Conservation (phyloP, 2,888 invertebrate species). For the Tigriopus californicus region DNA sequence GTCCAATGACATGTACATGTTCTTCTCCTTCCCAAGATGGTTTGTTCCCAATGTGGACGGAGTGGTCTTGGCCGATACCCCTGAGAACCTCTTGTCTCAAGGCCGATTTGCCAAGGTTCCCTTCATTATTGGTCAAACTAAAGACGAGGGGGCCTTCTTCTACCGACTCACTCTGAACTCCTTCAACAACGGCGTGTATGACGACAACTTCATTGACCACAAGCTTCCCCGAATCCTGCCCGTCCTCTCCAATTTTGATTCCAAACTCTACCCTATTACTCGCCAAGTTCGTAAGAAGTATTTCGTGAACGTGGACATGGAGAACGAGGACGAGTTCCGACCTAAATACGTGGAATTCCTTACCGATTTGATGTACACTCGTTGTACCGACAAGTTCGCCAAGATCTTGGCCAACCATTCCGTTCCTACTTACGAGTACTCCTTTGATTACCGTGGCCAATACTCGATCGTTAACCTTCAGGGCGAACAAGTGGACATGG, state of each 20-base stretch:
- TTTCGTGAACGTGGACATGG: constrained; percentile 23
- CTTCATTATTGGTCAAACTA: constrained; percentile 22
- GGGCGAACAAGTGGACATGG: constrained; percentile 22
- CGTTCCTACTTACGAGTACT: constrained; percentile 22
- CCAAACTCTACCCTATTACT: constrained; percentile 22
- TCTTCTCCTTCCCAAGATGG: constrained; percentile 24
- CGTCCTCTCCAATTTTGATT: constrained; percentile 22
- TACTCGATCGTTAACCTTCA: constrained; percentile 22
- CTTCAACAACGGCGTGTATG: constrained; percentile 23
- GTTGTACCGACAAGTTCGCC: constrained; percentile 22
- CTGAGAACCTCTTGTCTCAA: constrained; percentile 20
- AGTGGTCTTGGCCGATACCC: constrained; percentile 20
- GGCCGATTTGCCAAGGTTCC: constrained; percentile 21
- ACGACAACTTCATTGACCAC: constrained; percentile 24
- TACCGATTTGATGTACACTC: constrained; percentile 23
- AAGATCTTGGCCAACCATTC: constrained; percentile 21
- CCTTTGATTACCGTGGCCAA: constrained; percentile 22
- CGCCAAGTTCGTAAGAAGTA: constrained; percentile 22
- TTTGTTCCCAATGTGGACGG: constrained; percentile 22
- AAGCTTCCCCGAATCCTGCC: constrained; percentile 22
- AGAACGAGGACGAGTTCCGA: constrained; percentile 23
- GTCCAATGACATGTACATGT: constrained; percentile 17
- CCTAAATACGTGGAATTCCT: constrained; percentile 23
- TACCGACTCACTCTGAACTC: constrained; percentile 23
- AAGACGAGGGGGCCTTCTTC: constrained; percentile 23